phyloP scores from a whole-genome alignment of 2,797 vertebrate species.

The Calcarius lapponicus region DNA sequence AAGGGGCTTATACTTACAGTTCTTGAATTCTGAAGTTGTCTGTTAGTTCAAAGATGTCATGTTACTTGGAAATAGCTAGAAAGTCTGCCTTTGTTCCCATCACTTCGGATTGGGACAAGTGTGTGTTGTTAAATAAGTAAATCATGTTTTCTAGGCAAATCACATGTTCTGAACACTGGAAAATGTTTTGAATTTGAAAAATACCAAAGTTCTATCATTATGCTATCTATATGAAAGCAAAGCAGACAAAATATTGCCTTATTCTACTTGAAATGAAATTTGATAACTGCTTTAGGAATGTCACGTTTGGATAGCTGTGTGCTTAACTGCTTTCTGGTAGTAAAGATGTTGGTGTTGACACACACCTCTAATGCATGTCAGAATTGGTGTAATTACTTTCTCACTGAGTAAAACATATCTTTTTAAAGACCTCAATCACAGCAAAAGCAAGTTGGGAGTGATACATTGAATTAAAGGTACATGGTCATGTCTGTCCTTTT shows the following conservation, averaged over 20 bases:
- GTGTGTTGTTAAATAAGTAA: background rate
- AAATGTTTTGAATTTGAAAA: background rate
- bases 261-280: background rate
- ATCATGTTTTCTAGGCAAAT: background rate
- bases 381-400: background rate
- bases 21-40: background rate
- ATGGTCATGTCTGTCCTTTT: background rate
- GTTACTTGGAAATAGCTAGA: background rate
- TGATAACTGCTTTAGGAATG: background rate
- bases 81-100: background rate
- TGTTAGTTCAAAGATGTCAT: background rate
- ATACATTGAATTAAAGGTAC: background rate
- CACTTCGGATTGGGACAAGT: background rate
- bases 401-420: background rate
- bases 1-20: background rate
- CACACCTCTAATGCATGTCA: background rate
- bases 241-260: background rate
- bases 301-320: background rate
- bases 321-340: background rate
- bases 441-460: background rate
- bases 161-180: background rate
- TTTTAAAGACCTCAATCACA: background rate
- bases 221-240: background rate
- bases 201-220: background rate
- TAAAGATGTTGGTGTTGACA: background rate